Evolutionary conservation across 2,888 invertebrate genomes (phyloP).

Genomic region (Nephrotoma appendiculata): DNA sequence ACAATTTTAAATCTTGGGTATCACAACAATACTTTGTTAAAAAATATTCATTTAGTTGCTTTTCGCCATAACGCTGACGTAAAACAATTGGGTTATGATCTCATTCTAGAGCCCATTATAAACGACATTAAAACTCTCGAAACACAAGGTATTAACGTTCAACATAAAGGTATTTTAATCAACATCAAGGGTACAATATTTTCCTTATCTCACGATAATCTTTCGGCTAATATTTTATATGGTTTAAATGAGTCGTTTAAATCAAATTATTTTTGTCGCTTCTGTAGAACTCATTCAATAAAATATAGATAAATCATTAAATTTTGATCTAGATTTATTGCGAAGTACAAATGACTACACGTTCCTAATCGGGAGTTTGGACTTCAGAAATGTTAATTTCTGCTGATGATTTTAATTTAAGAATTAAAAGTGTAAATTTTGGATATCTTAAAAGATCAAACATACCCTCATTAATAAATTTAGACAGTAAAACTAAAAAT

Average conservation of each 20-base stretch:
- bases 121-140: slow-evolving; percentile 12
- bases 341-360: background rate
- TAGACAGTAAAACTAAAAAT: background rate
- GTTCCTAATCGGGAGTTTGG: background rate
- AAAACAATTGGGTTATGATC: background rate
- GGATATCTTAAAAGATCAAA: background rate
- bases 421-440: background rate
- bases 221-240: background rate
- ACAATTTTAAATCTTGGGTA: no score
- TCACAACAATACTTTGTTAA: slow-evolving; percentile 7
- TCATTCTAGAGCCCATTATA: slow-evolving; percentile 9
- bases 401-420: background rate
- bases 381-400: background rate
- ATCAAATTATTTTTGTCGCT: background rate
- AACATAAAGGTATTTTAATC: background rate
- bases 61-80: background rate
- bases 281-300: background rate
- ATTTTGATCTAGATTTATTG: background rate
- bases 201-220: background rate
- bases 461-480: background rate
- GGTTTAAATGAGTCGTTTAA: background rate
- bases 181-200: background rate
- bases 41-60: slow-evolving; percentile 11
- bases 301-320: background rate
- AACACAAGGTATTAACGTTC: slow-evolving; percentile 8